phyloP scores from a whole-genome alignment of 2,888 invertebrate species.

The Strigamia crassipes region DNA sequence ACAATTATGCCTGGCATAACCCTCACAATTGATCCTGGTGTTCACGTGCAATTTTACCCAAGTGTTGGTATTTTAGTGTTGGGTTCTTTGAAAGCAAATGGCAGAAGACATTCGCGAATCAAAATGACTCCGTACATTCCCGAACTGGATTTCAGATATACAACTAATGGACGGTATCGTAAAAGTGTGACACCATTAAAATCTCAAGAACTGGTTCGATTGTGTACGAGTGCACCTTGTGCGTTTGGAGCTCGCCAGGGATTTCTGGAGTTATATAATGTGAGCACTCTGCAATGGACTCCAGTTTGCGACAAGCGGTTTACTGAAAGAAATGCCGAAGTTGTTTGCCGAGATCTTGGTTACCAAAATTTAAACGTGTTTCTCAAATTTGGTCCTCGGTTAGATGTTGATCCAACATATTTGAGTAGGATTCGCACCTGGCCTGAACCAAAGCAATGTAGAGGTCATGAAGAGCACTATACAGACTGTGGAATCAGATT shows the following conservation, averaged over 20 bases:
- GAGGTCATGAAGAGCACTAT: conserved; percentile 60
- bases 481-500: conserved; percentile 68
- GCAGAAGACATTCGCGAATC: conserved; percentile 62
- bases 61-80: conserved; percentile 94
- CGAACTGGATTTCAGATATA: conserved; percentile 48
- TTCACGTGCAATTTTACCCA: conserved; percentile 89
- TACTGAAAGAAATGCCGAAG: conserved; percentile 94
- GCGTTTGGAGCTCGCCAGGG: conserved; percentile 69
- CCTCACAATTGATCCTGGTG: conserved; percentile 84
- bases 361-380: conserved; percentile 86
- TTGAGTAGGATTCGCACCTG: conserved; percentile 88
- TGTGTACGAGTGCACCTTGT: not conserved
- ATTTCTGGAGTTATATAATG: conserved; percentile 92
- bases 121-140: conserved; percentile 56
- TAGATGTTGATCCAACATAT: conserved; percentile 87
- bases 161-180: conserved; percentile 43
- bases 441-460: conserved; percentile 84
- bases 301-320: conserved; percentile 95
- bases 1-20: conserved; percentile 95
- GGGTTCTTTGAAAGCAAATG: conserved; percentile 84
- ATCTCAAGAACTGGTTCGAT: not conserved
- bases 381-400: conserved; percentile 80
- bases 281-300: conserved; percentile 93
- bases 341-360: conserved; percentile 91
- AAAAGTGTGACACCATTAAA: not conserved